These are phyloP conservation scores for Zootoca vivipara DNA, from an alignment of 2,113 vertebrate genomes.

Conservation along the genomic window DNA sequence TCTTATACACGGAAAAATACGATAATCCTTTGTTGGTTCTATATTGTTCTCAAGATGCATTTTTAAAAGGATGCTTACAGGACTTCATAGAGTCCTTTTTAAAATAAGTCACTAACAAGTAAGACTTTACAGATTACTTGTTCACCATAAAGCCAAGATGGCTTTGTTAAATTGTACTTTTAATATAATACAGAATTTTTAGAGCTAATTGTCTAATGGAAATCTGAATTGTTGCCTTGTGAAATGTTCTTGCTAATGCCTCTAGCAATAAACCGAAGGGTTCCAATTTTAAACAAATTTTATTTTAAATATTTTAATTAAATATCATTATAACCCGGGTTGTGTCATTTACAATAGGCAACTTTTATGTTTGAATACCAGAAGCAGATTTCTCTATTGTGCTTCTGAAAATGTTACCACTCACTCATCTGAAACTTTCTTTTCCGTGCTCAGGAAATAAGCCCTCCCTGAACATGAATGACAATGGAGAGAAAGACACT, in stretches of 20 bases:
- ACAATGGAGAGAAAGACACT: background rate
- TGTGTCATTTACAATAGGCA: background rate
- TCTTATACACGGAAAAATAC: no score
- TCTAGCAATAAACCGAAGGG: rapidly evolving
- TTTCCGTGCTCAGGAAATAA: background rate
- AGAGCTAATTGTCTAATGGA: background rate
- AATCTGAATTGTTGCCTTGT: background rate
- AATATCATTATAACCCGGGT: background rate
- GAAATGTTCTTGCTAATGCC: background rate
- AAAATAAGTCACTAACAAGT: background rate
- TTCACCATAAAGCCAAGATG: background rate
- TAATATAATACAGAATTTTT: background rate
- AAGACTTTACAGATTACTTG: background rate
- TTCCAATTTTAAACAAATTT: background rate
- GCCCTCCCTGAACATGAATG: background rate
- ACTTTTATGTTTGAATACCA: background rate
- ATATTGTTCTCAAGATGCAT: background rate
- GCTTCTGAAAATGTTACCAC: background rate
- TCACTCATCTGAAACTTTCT: background rate
- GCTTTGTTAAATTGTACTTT: background rate
- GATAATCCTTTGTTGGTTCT: background rate
- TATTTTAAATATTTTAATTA: background rate
- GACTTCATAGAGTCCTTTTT: background rate
- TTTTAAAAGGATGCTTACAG: background rate
- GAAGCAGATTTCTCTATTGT: background rate